Conservation (phyloP, 1,140 invertebrate genomes). For the Pogonus chalceus region DNA sequence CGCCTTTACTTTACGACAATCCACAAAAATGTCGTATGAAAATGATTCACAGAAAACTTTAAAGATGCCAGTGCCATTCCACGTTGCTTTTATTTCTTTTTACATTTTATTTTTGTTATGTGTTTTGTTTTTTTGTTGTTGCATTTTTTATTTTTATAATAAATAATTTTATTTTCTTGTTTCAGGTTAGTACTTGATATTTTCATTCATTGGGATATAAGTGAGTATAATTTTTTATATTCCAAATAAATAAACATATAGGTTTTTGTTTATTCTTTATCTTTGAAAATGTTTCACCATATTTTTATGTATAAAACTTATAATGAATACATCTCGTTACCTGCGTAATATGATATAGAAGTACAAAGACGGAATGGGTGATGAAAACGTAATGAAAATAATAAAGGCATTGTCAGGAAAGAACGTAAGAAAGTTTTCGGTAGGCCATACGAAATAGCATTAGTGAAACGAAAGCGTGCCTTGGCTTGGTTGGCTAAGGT, state of each 20-base stretch:
- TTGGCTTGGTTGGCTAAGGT: not conserved
- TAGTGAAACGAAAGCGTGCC: not conserved
- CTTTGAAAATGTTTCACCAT: not conserved
- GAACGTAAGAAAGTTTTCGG: slow-evolving; percentile 1
- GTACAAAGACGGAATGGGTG: not conserved
- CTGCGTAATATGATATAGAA: not conserved
- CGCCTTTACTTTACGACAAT: not conserved
- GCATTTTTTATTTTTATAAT: not conserved
- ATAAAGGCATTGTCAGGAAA: not conserved
- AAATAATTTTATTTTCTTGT: too few relatives aligned
- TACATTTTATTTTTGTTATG: not conserved
- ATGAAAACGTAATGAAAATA: slow-evolving; percentile 4
- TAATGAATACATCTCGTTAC: not conserved
- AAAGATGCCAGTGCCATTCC: not conserved
- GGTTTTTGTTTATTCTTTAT: not conserved
- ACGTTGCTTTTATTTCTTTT: not conserved
- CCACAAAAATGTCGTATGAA: not conserved
- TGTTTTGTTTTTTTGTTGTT: not conserved
- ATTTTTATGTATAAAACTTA: too few relatives aligned
- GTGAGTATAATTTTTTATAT: too few relatives aligned
- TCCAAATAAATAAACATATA: not conserved
- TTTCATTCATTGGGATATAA: too few relatives aligned
- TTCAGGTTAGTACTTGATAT: too few relatives aligned
- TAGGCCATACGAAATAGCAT: not conserved
- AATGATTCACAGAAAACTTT: not conserved